Evolutionary conservation across 2,113 vertebrate species (phyloP).

Genomic region (Macquaria ambigua): DNA sequence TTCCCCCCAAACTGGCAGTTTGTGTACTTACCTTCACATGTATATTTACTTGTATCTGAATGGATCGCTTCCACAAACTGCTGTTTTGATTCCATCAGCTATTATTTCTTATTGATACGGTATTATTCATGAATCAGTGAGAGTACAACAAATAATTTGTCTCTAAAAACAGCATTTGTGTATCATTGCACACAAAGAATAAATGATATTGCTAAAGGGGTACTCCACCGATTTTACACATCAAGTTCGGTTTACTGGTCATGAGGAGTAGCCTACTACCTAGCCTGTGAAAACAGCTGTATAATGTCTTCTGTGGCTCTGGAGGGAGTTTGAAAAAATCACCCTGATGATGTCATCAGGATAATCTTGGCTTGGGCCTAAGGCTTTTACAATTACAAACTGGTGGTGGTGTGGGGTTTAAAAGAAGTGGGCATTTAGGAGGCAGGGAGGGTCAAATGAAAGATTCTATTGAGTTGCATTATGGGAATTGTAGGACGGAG

Average conservation of each 20-base stretch:
- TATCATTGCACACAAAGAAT: background rate
- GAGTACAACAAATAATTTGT: background rate
- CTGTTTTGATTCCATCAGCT: constrained; percentile 80
- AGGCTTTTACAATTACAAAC: background rate
- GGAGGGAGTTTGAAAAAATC: background rate
- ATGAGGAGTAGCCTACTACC: background rate
- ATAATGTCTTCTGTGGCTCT: background rate
- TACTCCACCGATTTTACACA: background rate
- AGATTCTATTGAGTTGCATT: background rate
- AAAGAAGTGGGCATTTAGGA: background rate
- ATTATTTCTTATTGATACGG: constrained; percentile 77
- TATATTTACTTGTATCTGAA: constrained; percentile 53
- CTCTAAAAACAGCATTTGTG: background rate
- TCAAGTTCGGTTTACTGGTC: background rate
- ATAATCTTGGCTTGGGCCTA: background rate
- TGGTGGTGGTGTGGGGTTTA: background rate
- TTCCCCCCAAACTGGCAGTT: accelerated
- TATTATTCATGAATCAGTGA: constrained; percentile 37
- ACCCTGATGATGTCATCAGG: background rate
- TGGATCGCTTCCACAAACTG: constrained; percentile 83
- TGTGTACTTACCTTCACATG: accelerated
- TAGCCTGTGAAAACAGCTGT: background rate
- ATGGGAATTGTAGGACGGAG: background rate
- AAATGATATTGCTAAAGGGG: background rate
- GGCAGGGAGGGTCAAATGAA: background rate